Evolutionary conservation across 1,140 invertebrate species (phyloP), one percentile per base, ranked within the genome.

Genomic region (Formica exsecta): DNA sequence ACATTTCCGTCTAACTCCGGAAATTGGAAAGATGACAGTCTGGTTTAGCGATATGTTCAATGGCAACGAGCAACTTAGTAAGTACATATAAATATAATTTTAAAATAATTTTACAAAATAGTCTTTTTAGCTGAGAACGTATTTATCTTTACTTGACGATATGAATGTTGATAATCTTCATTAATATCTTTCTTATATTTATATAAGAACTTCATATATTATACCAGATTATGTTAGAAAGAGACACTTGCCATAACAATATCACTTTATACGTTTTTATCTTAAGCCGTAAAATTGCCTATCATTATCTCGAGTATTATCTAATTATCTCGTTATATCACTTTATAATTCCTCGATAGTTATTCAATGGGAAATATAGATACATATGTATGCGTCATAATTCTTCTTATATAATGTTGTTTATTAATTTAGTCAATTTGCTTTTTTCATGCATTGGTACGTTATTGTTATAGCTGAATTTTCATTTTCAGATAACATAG

Each of bases 1-100:
- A 73, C 96, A 96, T 29, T 97, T 97, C 90, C 96, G 95, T 90
- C 93, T 97, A 87, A 95, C 95, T 41, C 97, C 96, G 11, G 96
- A 97, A 87, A 95, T 97, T 6, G 94, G 96, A 3, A 93, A 95
- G 48, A 95, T 96, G 95, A 94, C 95, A 32, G 90, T 96, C 1
- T 94, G 94, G 81, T 92, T 96, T 29, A 95, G 94, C 0, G 96
- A 96, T 88, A 92, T 96, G 0, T 96, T 96, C 85, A 95, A 95
- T n/a, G 96, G 96, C 48, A 96, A 96, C 83, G 92, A 91, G 65
- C 94, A 95, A n/a, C 90, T 97, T 19, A 96, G 96, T 97, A 92
- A 96, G 96, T 95, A 51, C 48, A 51, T 51, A 51, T 51, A 61
- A 0, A 32, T 6, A 36, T 19, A 8, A 36, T 6, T 16, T 64